Evolutionary conservation across 2,888 invertebrate species (phyloP).

Genomic region (Eilema caniola): DNA sequence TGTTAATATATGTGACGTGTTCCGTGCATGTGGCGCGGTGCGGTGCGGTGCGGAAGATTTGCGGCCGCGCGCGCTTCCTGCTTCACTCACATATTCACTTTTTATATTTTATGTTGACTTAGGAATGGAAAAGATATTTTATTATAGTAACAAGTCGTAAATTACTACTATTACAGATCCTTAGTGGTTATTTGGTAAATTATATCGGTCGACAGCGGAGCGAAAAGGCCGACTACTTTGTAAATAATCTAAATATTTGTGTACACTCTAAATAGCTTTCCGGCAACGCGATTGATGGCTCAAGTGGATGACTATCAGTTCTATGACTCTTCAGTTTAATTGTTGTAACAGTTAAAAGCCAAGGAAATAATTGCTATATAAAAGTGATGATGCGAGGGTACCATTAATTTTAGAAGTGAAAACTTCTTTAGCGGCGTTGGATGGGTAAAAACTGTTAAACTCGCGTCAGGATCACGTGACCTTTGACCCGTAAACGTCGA

Average conservation of each 20-base stretch:
- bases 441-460: too few species aligned
- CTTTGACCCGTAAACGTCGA: too few species aligned
- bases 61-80: slow-evolving; percentile 13
- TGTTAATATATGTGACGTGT: slow-evolving; percentile 32
- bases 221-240: neutral
- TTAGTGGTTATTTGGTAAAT: neutral
- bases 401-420: too few species aligned
- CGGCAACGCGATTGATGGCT: neutral
- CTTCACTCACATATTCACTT: slow-evolving; percentile 1
- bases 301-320: neutral
- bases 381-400: too few species aligned
- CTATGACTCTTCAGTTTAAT: neutral
- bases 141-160: slow-evolving; percentile 11
- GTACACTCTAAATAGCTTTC: neutral
- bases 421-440: too few species aligned
- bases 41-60: slow-evolving; percentile 3
- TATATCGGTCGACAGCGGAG: neutral
- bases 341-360: neutral
- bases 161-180: neutral
- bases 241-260: neutral
- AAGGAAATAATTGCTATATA: too few species aligned
- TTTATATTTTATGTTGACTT: slow-evolving; percentile 12
- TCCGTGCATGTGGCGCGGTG: neutral
- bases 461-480: too few species aligned
- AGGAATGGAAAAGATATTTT: slow-evolving; percentile 5